Percentiles rank a stretch among this genome's conserved stretches.
phyloP scores from a whole-genome alignment of 2,888 invertebrate species.

The Nudaria mundana region DNA sequence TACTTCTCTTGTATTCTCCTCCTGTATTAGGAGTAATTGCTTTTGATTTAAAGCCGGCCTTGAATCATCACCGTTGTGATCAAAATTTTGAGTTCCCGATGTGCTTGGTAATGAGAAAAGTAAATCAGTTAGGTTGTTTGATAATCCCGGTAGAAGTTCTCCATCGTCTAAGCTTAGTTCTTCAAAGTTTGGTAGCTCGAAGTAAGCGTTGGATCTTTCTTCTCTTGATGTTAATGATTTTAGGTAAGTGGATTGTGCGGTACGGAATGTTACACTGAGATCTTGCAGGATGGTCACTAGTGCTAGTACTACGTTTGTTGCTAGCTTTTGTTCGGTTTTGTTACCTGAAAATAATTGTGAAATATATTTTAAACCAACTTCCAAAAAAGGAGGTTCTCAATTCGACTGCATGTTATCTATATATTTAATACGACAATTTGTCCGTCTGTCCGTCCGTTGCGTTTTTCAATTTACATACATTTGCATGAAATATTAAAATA shows the following conservation, averaged over 20 bases:
- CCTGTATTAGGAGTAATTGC: conserved; percentile 90
- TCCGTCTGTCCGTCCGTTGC: too few species aligned
- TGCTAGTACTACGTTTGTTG: conserved; percentile 91
- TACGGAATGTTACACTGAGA: conserved; percentile 90
- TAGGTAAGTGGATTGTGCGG: conserved; percentile 92
- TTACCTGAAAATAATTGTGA: conserved; percentile 75
- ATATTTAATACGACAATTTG: too few species aligned
- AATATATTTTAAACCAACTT: too few species aligned
- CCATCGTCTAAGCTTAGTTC: conserved; percentile 79
- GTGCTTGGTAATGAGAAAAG: conserved; percentile 68
- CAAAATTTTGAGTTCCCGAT: conserved; percentile 56
- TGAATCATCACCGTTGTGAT: conserved; percentile 73
- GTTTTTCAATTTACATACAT: too few species aligned
- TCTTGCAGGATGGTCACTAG: conserved; percentile 94
- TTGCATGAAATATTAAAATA: too few species aligned
- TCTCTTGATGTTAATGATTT: conserved; percentile 94
- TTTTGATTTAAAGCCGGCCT: conserved; percentile 82
- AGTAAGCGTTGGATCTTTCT: conserved; percentile 94
- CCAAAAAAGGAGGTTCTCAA: too few species aligned
- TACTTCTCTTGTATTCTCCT: conserved; percentile 89
- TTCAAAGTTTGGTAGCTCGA: conserved; percentile 85
- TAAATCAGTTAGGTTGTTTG: conserved; percentile 68
- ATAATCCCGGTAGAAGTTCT: conserved; percentile 60
- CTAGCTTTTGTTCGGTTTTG: conserved; percentile 88
- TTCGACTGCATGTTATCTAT: too few species aligned